A percentile compares a stretch with the other conserved stretches of the same genome.
These are phyloP conservation scores for Rhombomys opimus DNA, from an alignment of 2,113 vertebrate species.

Conservation along the genomic window DNA sequence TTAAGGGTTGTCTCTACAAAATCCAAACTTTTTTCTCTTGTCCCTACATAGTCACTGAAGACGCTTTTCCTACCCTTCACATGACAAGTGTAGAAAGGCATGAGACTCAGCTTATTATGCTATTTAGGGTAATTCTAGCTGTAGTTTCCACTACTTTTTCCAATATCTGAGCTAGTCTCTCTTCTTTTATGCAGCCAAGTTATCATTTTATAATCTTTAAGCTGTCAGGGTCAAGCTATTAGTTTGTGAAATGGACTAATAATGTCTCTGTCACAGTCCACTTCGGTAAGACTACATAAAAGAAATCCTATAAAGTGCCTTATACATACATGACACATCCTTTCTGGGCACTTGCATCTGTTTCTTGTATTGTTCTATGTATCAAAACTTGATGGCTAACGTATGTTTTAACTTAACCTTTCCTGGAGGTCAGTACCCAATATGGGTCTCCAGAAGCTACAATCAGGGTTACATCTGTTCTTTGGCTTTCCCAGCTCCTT, in stretches of 20 bases:
- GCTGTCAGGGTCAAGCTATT: background rate
- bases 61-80: background rate
- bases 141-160: background rate
- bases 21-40: background rate
- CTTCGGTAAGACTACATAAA: background rate
- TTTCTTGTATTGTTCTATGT: background rate
- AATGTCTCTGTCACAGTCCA: background rate
- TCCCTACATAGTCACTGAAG: background rate
- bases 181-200: background rate
- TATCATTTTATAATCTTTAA: background rate
- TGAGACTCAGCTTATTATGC: background rate
- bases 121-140: background rate
- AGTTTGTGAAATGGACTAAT: background rate
- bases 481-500: background rate
- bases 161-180: background rate
- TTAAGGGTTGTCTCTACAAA: background rate
- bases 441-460: background rate
- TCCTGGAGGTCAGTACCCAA: background rate
- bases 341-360: background rate
- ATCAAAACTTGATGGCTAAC: background rate
- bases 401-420: background rate
- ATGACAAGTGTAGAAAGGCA: background rate
- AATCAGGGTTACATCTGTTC: background rate
- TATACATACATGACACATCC: background rate
- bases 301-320: background rate